phyloP scores from a whole-genome alignment of 1,140 invertebrate species.

The Meloidogyne hapla region DNA sequence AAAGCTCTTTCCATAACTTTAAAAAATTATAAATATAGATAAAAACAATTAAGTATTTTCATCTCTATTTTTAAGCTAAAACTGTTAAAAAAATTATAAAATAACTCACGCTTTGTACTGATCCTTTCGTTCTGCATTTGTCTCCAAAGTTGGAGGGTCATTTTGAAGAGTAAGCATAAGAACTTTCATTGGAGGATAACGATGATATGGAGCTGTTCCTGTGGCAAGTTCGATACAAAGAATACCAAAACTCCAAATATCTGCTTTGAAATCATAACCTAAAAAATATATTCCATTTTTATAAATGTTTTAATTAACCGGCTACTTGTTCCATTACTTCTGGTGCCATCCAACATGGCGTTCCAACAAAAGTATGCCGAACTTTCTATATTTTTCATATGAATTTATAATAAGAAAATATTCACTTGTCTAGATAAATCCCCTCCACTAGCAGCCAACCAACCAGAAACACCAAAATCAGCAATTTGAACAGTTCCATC shows the following conservation, averaged over 20 bases:
- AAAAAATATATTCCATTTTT: not conserved
- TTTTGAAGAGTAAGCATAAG: slow-evolving; percentile 96
- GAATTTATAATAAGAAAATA: not conserved
- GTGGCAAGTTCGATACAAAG: slow-evolving; percentile 98
- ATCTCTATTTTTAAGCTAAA: no score
- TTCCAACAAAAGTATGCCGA: slow-evolving; percentile 92
- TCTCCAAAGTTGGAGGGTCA: slow-evolving; percentile 92
- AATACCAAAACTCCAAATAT: slow-evolving; percentile 99
- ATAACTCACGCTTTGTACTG: slow-evolving; percentile 76
- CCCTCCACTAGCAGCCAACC: slow-evolving; percentile 83
- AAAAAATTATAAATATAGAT: slow-evolving; percentile 61
- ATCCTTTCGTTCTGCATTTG: slow-evolving; percentile 89
- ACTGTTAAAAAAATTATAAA: not conserved
- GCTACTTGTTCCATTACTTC: slow-evolving; percentile 99
- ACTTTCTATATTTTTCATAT: slow-evolving; percentile 73
- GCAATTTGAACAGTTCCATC: slow-evolving; percentile 98
- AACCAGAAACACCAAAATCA: slow-evolving; percentile 69
- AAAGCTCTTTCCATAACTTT: slow-evolving; percentile 86
- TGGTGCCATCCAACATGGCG: slow-evolving; percentile 99
- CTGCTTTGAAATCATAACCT: slow-evolving; percentile 74
- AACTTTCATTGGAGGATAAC: slow-evolving; percentile 95
- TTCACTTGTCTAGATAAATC: slow-evolving; percentile 77
- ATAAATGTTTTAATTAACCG: slow-evolving; percentile 72
- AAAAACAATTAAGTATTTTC: no score
- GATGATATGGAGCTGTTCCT: slow-evolving; percentile 93